Conservation (phyloP, 2,113 vertebrate species). For the Herpetotheres cachinnans region DNA sequence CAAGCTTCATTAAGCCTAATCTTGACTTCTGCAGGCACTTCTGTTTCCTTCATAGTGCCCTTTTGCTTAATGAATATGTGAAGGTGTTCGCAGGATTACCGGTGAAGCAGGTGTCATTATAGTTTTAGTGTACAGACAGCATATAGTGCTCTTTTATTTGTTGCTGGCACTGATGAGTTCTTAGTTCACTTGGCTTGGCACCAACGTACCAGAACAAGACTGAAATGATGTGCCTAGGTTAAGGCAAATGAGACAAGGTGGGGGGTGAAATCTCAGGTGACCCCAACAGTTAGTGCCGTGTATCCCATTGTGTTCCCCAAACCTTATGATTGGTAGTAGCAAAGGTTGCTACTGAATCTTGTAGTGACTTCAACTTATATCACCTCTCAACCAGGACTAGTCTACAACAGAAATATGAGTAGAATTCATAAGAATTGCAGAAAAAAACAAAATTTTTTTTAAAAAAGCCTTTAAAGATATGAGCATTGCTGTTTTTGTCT, state of each 20-base stretch:
- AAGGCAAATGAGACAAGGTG: accelerated
- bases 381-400: background rate
- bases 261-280: background rate
- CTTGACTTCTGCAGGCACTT: background rate
- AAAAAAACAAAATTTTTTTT: background rate
- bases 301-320: background rate
- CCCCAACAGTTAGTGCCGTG: background rate
- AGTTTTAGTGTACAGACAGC: background rate
- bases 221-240: background rate
- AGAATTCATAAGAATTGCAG: background rate
- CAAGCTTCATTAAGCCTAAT: background rate
- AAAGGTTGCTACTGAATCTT: background rate
- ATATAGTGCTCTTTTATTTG: background rate
- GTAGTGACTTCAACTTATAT: background rate
- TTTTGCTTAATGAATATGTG: background rate
- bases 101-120: background rate
- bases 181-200: background rate
- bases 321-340: background rate
- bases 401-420: background rate
- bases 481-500: background rate
- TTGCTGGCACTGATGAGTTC: background rate
- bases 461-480: background rate
- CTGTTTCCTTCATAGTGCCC: background rate
- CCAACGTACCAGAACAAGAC: background rate
- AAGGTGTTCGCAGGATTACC: background rate